These are phyloP conservation scores for Oscheius sp. DNA, from an alignment of 2,888 invertebrate species.

Conservation along the genomic window DNA sequence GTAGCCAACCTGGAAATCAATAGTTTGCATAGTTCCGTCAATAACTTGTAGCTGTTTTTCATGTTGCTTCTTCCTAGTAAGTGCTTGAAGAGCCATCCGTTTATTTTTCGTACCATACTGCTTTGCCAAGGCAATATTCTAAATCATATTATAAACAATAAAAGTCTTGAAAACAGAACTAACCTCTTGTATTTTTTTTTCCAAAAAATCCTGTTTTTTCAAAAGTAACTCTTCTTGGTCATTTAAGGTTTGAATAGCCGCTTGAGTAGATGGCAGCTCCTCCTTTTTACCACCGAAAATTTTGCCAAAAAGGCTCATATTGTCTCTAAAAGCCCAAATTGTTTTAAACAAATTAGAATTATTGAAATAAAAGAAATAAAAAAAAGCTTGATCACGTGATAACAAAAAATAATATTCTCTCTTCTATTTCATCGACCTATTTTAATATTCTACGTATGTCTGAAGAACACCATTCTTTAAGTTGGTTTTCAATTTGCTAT, in stretches of 20 bases:
- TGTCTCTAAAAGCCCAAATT: not conserved
- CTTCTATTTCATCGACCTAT: too few relatives aligned
- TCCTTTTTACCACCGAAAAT: slow-evolving; percentile 84
- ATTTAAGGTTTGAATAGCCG: slow-evolving; percentile 94
- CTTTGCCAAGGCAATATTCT: slow-evolving; percentile 85
- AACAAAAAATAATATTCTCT: too few relatives aligned
- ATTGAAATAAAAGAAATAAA: too few relatives aligned
- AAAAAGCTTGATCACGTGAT: too few relatives aligned
- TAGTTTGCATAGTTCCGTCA: slow-evolving; percentile 78
- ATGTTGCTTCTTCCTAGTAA: slow-evolving; percentile 83
- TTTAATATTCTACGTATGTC: too few relatives aligned
- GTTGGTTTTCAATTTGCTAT: too few relatives aligned
- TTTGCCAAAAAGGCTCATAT: slow-evolving; percentile 90
- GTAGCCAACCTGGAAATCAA: slow-evolving; percentile 67
- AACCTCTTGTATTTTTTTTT: slow-evolving; percentile 82
- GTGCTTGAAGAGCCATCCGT: slow-evolving; percentile 89
- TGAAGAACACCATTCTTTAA: too few relatives aligned
- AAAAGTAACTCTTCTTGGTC: slow-evolving; percentile 95
- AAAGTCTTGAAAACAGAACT: too few relatives aligned
- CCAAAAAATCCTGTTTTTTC: slow-evolving; percentile 95
- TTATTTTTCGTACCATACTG: slow-evolving; percentile 95
- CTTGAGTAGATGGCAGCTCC: slow-evolving; percentile 84
- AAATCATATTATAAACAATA: slow-evolving; percentile 74
- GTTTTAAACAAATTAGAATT: too few relatives aligned
- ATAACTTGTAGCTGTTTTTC: slow-evolving; percentile 96